phyloP scores from a whole-genome alignment of 2,113 vertebrate genomes.

The Eublepharis macularius region DNA sequence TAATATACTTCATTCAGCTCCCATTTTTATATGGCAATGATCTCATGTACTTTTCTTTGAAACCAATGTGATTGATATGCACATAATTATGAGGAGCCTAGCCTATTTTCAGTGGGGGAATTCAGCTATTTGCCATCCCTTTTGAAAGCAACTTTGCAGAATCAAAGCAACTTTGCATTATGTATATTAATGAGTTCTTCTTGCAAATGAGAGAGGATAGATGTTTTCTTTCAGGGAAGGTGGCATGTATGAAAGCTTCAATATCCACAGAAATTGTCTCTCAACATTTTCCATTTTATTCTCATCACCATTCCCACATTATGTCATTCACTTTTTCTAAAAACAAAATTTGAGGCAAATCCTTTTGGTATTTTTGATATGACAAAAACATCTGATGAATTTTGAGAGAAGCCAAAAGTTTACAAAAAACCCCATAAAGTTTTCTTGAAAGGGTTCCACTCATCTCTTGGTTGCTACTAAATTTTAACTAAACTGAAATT shows the following conservation, averaged over 20 bases:
- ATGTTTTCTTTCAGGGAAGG: neutral
- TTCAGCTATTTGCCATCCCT: slow-evolving; percentile 2
- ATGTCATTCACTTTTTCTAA: neutral
- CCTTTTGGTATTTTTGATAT: neutral
- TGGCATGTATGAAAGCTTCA: no score
- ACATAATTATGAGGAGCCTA: neutral
- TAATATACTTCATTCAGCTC: slow-evolving; percentile 23
- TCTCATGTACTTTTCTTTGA: neutral
- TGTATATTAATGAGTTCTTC: neutral
- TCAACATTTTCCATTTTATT: neutral
- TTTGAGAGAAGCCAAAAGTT: neutral
- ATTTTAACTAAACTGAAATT: neutral
- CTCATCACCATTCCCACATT: neutral
- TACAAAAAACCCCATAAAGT: neutral
- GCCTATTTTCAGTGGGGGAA: slow-evolving; percentile 16
- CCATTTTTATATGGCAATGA: neutral
- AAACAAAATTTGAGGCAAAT: neutral
- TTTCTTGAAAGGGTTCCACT: neutral
- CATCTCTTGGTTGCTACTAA: neutral
- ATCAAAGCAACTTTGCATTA: no score
- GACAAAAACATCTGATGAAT: neutral
- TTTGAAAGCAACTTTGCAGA: slow-evolving; percentile 9
- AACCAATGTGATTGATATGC: neutral
- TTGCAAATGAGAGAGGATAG: neutral
- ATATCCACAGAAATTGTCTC: neutral